Evolutionary conservation across 2,797 vertebrate genomes (phyloP).

Genomic region (Balearica regulorum): DNA sequence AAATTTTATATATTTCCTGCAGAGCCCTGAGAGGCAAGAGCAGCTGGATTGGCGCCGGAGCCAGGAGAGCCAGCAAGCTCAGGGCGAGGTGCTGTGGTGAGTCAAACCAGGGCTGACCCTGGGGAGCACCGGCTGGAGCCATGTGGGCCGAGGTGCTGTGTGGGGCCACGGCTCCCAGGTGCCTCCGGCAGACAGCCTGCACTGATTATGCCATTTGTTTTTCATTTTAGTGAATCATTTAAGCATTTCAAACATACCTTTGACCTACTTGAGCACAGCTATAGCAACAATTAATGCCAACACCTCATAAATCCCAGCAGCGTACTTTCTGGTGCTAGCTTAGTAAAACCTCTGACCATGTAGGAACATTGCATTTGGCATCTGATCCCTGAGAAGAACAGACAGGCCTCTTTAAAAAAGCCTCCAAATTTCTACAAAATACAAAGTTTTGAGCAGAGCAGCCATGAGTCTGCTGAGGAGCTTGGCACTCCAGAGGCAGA

Average conservation of each 20-base stretch:
- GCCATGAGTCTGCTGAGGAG: neutral
- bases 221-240: neutral
- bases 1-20: neutral
- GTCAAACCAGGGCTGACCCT: neutral
- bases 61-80: neutral
- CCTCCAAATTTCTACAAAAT: neutral
- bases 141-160: accelerated
- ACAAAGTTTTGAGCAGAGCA: neutral
- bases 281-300: neutral
- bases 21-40: neutral
- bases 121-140: accelerated
- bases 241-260: neutral
- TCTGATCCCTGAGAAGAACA: neutral
- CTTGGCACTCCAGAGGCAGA: neutral
- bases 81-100: accelerated
- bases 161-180: neutral
- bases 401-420: neutral
- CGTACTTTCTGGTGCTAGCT: neutral
- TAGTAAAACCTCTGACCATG: neutral
- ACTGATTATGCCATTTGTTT: neutral
- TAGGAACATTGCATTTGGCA: neutral
- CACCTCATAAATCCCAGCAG: neutral
- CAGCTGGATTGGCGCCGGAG: neutral
- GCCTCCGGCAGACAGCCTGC: neutral
- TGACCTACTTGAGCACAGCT: neutral